Percentiles rank a stretch among this genome's conserved stretches.
These are phyloP conservation scores for Ifrita kowaldi DNA, from an alignment of 2,113 vertebrate species.

Conservation along the genomic window DNA sequence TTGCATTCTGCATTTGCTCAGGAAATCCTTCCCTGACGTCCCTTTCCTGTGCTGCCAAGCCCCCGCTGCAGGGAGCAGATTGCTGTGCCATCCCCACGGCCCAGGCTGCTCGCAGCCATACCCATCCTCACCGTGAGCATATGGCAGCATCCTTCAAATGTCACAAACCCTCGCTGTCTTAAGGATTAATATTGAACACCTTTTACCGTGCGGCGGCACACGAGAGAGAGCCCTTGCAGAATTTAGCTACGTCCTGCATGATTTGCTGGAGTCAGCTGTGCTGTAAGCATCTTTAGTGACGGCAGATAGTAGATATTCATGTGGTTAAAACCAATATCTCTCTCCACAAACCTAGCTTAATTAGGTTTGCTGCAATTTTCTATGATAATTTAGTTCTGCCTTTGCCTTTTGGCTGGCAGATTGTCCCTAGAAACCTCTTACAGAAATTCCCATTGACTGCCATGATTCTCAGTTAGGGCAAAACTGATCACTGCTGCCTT, in stretches of 20 bases:
- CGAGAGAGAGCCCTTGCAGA: not conserved
- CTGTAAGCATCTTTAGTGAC: conserved; percentile 1
- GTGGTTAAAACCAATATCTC: conserved; percentile 23
- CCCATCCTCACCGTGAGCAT: conserved; percentile 21
- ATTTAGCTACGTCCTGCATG: not conserved
- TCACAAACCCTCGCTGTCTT: not conserved
- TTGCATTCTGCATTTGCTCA: not conserved
- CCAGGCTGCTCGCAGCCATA: not conserved
- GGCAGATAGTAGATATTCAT: conserved; percentile 29
- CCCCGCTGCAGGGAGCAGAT: not conserved
- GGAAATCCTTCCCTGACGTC: not conserved
- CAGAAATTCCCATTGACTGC: conserved; percentile 48
- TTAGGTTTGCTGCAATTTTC: conserved; percentile 58
- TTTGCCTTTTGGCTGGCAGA: conserved; percentile 56
- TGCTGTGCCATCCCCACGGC: not conserved
- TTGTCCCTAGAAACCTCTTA: conserved; percentile 50
- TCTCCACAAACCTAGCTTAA: conserved; percentile 47
- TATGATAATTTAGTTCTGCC: conserved; percentile 50
- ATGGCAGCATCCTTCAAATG: conserved; percentile 40
- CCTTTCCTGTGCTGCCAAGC: not conserved
- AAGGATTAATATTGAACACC: conserved; percentile 30
- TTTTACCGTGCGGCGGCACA: not conserved
- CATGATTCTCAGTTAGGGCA: conserved; percentile 39
- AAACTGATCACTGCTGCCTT: conserved; percentile 47
- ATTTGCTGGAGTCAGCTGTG: conserved; percentile 1